These are phyloP conservation scores for Hydriomena furcata DNA, from an alignment of 2,888 invertebrate genomes.

Conservation along the genomic window DNA sequence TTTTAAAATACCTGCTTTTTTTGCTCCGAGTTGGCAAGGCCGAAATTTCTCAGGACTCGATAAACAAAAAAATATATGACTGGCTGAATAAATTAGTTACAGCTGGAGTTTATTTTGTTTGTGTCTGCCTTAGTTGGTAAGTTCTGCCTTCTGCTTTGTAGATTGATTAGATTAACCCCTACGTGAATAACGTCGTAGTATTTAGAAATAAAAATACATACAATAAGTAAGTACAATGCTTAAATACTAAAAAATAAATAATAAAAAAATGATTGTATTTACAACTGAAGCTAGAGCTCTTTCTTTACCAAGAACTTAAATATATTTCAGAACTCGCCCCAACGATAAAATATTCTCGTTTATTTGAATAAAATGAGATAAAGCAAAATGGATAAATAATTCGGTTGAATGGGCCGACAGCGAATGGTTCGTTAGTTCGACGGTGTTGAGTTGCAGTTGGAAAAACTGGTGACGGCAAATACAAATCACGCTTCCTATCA, in stretches of 20 bases:
- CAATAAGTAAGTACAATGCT: too few relatives aligned
- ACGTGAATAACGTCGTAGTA: too few relatives aligned
- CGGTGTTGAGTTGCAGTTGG: conserved; percentile 62
- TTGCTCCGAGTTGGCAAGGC: conserved; percentile 60
- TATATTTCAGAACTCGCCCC: conserved; percentile 9
- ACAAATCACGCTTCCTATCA: conserved; percentile 66
- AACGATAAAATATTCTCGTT: conserved; percentile 13
- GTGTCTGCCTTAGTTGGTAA: too few relatives aligned
- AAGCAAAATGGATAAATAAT: conserved; percentile 63
- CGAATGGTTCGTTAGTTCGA: conserved; percentile 75
- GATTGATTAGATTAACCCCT: too few relatives aligned
- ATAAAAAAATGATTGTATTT: neutral
- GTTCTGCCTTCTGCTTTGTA: too few relatives aligned
- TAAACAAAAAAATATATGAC: conserved; percentile 6
- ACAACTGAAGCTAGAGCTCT: neutral
- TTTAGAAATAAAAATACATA: too few relatives aligned
- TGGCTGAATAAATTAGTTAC: conserved; percentile 3
- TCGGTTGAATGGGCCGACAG: conserved; percentile 60
- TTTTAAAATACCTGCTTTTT: conserved; percentile 77
- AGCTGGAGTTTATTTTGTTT: neutral
- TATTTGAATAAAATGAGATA: conserved; percentile 44
- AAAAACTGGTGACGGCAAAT: conserved; percentile 72
- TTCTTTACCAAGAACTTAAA: neutral
- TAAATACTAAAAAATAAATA: conserved; percentile 1
- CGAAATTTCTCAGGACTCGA: conserved; percentile 49